Base-by-base conservation (phyloP, 2,888 invertebrate species). In the Hypomecis punctinalis region DNA sequence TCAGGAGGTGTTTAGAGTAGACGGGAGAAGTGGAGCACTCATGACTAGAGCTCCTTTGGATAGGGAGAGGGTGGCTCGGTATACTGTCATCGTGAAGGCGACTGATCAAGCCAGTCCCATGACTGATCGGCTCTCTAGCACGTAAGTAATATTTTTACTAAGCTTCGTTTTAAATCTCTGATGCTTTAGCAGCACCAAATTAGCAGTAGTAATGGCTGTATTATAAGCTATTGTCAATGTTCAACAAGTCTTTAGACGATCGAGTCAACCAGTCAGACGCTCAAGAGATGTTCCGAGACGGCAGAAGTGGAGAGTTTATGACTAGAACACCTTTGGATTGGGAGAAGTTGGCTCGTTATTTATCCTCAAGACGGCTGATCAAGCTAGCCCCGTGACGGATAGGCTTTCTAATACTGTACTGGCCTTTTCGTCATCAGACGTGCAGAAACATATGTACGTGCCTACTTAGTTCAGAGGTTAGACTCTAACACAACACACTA, bases 341-440 rank as follows among this genome's bases (percentile, higher is more conserved):
- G n/a, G 99, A 99, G 89, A 96, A 95, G 5, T 95, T 96, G 0
- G 96, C 97, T 58, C 95, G 96, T 55, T 99, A 98, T 81, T 99
- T 8, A 93, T 97, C 33, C 96, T 99, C 0, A 95, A 96, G 74
- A 99, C 98, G 0, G 95, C 95, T 0, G 99, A 99, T 82, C 96
- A 97, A 81, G 97, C 97, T 0, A 95, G 94, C 36, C 96, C 97
- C 0, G 94, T 96, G 8, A 94, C 96, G n/a, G 96, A 96, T 59
- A 94, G 98, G 65, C 94, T 95, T 77, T 96, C 97, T 0, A 96
- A 98, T 67, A 97, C 96, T 81, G 94, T 72, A 86, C 88, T 61
- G 23, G 23, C 5, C 79, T 49, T 11, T 11, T n/a, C 23, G 23
- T 23, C 23, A 23, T 3, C 23, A 23, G 1, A 23, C 3, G 3